Evolutionary conservation across 2,113 vertebrate genomes (phyloP), one percentile per base, ranked within the genome.

Genomic region (Hippocampus comes): DNA sequence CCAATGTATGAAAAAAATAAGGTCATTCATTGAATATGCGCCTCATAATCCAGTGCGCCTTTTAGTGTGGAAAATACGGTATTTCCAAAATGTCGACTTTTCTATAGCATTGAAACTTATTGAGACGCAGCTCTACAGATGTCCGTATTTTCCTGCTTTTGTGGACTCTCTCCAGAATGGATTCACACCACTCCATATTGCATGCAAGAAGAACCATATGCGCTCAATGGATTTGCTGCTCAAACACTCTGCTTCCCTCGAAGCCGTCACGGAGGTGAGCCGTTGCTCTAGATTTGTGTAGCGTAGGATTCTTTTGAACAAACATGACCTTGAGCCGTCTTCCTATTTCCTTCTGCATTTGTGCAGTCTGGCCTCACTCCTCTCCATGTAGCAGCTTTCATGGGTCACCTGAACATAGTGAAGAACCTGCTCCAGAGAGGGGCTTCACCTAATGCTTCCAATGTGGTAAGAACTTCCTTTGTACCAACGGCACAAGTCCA

Each of bases 131-230:
- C 43, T 46, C 10, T 46, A 15, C 14, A 14, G 43, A 46, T 46
- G 12, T 14, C 10, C 3, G 7, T 14, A 12, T 46, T 46, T 2
- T 53, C 9, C 21, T 43, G 21, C 55, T 25, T 20, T 25, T 67
- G 8, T 67, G 57, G 79, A 18, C n/a, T 34, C 61, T 80, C 69
- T 83, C 69, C 85, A 99, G 97, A 99, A 99, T 1, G 97, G 97
- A 78, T 99, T 99, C 81, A 99, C 97, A 0, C 97, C 97, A 18
- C 93, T 99, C 49, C 97, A 99, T 66, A 99, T 99, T 0, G 97
- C 97, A 85, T 99, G 97, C 85, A 99, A 98, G 92, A 99, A 99
- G 91, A 99, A 97, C 89, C 97, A 98, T 80, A 92, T 96, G 86
- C 93, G 95, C 0, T 96, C 96, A 75, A 98, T 98, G 97, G 97